phyloP scores from a whole-genome alignment of 2,113 vertebrate genomes.

The Bufo gargarizans region DNA sequence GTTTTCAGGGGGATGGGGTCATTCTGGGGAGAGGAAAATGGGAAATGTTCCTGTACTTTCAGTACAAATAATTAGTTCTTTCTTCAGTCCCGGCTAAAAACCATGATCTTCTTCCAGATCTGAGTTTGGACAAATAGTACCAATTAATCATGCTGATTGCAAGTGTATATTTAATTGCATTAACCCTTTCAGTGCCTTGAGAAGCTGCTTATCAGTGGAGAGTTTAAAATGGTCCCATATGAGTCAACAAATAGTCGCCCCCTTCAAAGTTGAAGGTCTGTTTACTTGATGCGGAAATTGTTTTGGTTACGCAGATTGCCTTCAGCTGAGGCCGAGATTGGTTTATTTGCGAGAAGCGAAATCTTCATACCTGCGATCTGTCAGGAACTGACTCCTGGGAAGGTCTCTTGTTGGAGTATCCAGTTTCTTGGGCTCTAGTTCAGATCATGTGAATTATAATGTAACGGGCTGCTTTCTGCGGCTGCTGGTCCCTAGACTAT shows the following conservation, averaged over 20 bases:
- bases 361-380: constrained; percentile 14
- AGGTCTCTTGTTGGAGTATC: neutral
- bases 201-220: constrained; percentile 25
- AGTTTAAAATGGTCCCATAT: constrained; percentile 55
- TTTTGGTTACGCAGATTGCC: constrained; percentile 49
- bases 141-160: constrained; percentile 58
- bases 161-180: constrained; percentile 46
- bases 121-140: constrained; percentile 48
- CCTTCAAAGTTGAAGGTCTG: constrained; percentile 8
- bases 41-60: constrained; percentile 44
- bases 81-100: constrained; percentile 39
- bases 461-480: neutral
- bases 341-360: constrained; percentile 13
- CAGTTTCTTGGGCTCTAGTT: neutral
- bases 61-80: constrained; percentile 57
- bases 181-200: constrained; percentile 24
- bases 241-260: constrained; percentile 39
- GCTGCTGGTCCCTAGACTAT: neutral
- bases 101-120: constrained; percentile 55
- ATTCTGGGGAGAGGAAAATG: constrained; percentile 35
- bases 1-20: constrained; percentile 30
- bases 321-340: constrained; percentile 5
- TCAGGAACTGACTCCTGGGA: neutral
- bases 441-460: neutral
- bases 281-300: constrained; percentile 37